Percentiles rank a stretch among this genome's conserved stretches.
Evolutionary conservation across 2,888 invertebrate genomes (phyloP).

Genomic region (Himalopsyche japonica): DNA sequence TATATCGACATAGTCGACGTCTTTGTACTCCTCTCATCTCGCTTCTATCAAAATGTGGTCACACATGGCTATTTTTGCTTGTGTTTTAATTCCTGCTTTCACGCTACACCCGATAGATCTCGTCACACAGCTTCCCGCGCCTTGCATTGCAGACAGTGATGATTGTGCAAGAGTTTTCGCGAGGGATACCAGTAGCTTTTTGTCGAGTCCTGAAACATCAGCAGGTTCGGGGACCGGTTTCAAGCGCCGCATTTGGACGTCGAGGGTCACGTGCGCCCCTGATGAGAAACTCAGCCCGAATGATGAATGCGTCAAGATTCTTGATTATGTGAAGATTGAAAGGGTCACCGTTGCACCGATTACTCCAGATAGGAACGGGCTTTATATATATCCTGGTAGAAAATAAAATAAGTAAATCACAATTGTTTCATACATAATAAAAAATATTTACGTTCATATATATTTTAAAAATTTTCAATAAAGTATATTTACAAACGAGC

Average conservation of each 20-base stretch:
- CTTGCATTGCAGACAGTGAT: not conserved
- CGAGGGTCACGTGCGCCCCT: not conserved
- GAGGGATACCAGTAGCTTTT: not conserved
- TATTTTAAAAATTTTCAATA: not conserved
- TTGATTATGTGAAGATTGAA: not conserved
- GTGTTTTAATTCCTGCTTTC: not conserved
- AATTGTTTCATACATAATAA: too few species aligned
- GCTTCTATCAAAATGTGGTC: not conserved
- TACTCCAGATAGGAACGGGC: not conserved
- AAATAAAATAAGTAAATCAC: not conserved
- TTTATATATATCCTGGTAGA: not conserved
- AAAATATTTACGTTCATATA: not conserved
- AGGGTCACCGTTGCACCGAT: not conserved
- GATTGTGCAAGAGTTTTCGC: not conserved
- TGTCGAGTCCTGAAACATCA: not conserved
- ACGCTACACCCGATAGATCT: not conserved
- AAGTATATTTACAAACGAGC: not conserved
- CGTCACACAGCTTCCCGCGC: not conserved
- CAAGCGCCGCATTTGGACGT: not conserved
- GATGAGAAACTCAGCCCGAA: not conserved
- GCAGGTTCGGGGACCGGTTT: not conserved
- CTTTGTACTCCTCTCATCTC: not conserved
- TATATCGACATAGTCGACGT: not conserved
- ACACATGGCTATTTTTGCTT: not conserved
- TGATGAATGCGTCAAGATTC: not conserved